Conservation (phyloP, 2,113 vertebrate species). For the Numida meleagris region DNA sequence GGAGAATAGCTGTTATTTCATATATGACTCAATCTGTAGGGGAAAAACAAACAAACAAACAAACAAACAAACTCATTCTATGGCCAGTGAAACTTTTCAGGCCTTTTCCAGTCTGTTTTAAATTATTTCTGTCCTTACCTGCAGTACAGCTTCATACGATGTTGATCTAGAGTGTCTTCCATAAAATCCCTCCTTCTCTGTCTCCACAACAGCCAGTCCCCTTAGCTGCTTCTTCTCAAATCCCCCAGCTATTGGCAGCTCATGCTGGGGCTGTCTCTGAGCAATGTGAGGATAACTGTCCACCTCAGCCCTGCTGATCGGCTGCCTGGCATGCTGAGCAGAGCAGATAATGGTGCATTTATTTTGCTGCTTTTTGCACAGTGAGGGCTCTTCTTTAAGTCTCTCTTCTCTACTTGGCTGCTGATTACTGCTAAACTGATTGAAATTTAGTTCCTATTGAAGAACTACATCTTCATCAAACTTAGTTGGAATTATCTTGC, state of each 20-base stretch:
- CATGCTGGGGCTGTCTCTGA: neutral
- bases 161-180: neutral
- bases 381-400: neutral
- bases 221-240: too few species aligned
- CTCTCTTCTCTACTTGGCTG: neutral
- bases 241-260: neutral
- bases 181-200: accelerated
- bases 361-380: neutral
- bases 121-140: neutral
- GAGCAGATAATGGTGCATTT: neutral
- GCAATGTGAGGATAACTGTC: accelerated
- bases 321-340: neutral
- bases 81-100: neutral
- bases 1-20: neutral
- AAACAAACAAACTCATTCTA: neutral
- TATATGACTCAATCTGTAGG: neutral
- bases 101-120: neutral
- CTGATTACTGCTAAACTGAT: neutral
- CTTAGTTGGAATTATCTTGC: neutral
- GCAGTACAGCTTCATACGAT: neutral
- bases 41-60: neutral
- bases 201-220: neutral
- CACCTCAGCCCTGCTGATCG: accelerated
- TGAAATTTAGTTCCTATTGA: neutral
- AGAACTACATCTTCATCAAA: neutral